Percentiles rank a stretch among this genome's conserved stretches.
phyloP scores from a whole-genome alignment of 2,888 invertebrate species.

The Notodonta dromedarius region DNA sequence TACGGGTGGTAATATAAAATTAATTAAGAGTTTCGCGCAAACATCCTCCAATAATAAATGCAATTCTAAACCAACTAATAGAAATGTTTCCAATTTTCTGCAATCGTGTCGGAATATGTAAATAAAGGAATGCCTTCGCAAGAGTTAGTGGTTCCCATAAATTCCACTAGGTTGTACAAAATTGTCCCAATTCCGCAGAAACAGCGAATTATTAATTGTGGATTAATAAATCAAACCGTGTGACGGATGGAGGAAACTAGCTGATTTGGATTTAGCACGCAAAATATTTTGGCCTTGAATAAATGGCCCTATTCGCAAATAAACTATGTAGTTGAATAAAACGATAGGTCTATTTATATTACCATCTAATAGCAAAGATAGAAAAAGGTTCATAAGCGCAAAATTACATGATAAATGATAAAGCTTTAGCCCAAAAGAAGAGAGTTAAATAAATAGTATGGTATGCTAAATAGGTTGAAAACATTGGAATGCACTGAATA shows the following conservation, averaged over 20 bases:
- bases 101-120: constrained; percentile 6
- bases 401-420: too few species aligned
- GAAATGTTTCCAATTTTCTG: neutral
- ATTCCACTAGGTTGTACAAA: constrained; percentile 39
- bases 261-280: constrained; percentile 8
- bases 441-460: too few species aligned
- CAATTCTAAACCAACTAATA: neutral
- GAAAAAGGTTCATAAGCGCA: neutral
- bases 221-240: constrained; percentile 15
- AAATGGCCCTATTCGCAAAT: constrained; percentile 4
- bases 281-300: constrained; percentile 11
- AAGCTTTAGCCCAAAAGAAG: too few species aligned
- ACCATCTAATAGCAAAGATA: neutral
- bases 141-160: constrained; percentile 50
- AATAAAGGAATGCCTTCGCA: constrained; percentile 41
- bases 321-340: neutral
- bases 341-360: neutral
- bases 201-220: constrained; percentile 18
- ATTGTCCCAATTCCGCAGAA: constrained; percentile 42
- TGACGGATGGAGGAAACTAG: constrained; percentile 13
- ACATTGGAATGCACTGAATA: too few species aligned
- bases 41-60: constrained; percentile 2
- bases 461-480: too few species aligned
- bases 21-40: constrained; percentile 13
- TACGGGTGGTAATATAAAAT: constrained; percentile 15